phyloP scores from a whole-genome alignment of 92 coral and sea anemone species.

The Siderastrea radians region DNA sequence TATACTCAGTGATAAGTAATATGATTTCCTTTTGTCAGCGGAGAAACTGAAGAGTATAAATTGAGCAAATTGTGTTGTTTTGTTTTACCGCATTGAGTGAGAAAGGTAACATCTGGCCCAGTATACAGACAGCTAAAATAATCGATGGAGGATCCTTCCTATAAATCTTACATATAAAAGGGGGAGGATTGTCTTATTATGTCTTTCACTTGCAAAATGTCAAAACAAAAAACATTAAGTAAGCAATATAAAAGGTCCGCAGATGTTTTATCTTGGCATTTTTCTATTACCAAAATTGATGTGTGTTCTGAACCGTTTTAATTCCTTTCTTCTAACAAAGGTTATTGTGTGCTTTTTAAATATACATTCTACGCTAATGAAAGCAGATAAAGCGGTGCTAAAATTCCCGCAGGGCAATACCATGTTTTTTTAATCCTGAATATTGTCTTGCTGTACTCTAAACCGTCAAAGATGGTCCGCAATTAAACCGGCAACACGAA shows the following conservation, averaged over 20 bases:
- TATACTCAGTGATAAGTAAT: too few relatives aligned
- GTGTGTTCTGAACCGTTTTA: neutral
- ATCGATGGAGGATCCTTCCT: neutral
- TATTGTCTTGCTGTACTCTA: neutral
- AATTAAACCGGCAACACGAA: neutral
- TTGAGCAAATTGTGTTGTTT: neutral
- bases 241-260: neutral
- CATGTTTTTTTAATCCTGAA: neutral
- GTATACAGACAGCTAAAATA: neutral
- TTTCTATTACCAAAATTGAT: neutral
- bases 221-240: slow-evolving; percentile 1
- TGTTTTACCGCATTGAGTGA: neutral
- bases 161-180: neutral
- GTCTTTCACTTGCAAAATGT: neutral
- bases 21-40: too few relatives aligned
- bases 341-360: neutral
- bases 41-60: neutral
- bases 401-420: neutral
- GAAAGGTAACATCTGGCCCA: neutral
- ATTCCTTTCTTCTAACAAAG: neutral
- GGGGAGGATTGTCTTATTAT: neutral
- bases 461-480: neutral
- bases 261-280: slow-evolving; percentile 4
- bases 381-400: neutral
- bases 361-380: neutral